Base-by-base conservation (phyloP, 2,113 vertebrate genomes). In the Callipepla californica region DNA sequence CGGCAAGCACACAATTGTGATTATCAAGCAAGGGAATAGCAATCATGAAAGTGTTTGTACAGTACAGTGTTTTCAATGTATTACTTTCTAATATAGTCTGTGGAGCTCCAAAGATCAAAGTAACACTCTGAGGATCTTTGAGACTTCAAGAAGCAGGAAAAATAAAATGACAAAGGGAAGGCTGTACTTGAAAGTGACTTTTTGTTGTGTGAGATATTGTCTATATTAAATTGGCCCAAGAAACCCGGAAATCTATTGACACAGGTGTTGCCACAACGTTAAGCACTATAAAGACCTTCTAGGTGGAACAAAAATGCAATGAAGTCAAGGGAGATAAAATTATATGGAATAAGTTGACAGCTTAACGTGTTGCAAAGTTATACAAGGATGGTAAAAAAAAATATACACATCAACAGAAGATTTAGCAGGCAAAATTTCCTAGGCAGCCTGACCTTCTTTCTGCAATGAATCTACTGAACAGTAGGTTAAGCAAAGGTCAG, bases 401-500 rank as follows among this genome's bases (percentile, higher is more conserved):
- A 66, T 40, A 40, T 40, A 50, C 14, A 51, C 8, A 42, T 20
- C 36, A 87, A 30, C 44, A 90, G 42, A 92, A 91, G 57, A 95
- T 87, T 83, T 78, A 88, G 48, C 13, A 94, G 80, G 14, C 36
- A 89, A 82, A 95, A 61, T 93, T 93, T 95, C 81, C 75, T 80
- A 82, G 85, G 79, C 47, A 91, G 59, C 51, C 72, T n/a, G 72
- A 80, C 75, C 70, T 73, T 66, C 42, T 82, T 77, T 85, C 79
- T 90, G 75, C 76, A 77, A 80, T 88, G 87, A 94, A 85, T 91
- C 93, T 93, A 53, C 78, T 68, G 67, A 93, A 63, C 32, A 77
- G 85, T 32, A 80, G 92, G 93, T 93, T 96, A 95, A 95, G 82
- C 45, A 95, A 95, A 94, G 93, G 93, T 94, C 94, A 92, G 92